Conservation (phyloP, 2,888 invertebrate species). For the Monochamus alternatus region DNA sequence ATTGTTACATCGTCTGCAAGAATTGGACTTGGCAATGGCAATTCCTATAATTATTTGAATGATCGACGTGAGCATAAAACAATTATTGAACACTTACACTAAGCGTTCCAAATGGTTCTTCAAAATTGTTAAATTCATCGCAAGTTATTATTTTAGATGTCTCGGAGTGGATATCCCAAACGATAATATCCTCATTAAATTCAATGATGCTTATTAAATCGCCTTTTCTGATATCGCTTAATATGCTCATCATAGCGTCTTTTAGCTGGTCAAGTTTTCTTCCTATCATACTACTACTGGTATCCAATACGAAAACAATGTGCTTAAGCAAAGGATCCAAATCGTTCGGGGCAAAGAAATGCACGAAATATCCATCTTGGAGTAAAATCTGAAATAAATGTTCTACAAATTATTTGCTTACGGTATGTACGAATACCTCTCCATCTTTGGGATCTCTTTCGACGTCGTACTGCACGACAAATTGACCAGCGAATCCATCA, state of each 20-base stretch:
- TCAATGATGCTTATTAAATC: constrained; percentile 81
- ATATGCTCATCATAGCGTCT: constrained; percentile 77
- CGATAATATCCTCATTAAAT: constrained; percentile 74
- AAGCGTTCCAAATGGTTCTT: not conserved
- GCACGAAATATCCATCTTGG: constrained; percentile 71
- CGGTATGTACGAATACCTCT: not conserved
- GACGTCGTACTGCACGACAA: constrained; percentile 8
- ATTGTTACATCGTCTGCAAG: not conserved
- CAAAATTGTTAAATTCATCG: not conserved
- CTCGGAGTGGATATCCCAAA: constrained; percentile 71
- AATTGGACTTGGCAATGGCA: not conserved
- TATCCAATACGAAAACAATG: constrained; percentile 72
- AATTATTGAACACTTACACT: not conserved
- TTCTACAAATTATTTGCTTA: not conserved
- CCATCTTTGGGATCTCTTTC: constrained; percentile 10
- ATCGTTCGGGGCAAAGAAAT: constrained; percentile 71
- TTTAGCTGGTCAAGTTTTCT: constrained; percentile 69
- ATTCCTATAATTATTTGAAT: constrained; percentile 1
- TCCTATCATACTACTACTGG: constrained; percentile 73
- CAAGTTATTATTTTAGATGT: not conserved
- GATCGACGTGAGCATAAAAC: too few relatives aligned
- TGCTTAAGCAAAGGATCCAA: constrained; percentile 68
- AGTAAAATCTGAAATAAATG: constrained; percentile 7
- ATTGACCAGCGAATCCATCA: constrained; percentile 11
- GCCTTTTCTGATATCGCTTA: constrained; percentile 75